These are phyloP conservation scores for Nomada ferruginata DNA, from an alignment of 2,888 invertebrate genomes.

Conservation along the genomic window DNA sequence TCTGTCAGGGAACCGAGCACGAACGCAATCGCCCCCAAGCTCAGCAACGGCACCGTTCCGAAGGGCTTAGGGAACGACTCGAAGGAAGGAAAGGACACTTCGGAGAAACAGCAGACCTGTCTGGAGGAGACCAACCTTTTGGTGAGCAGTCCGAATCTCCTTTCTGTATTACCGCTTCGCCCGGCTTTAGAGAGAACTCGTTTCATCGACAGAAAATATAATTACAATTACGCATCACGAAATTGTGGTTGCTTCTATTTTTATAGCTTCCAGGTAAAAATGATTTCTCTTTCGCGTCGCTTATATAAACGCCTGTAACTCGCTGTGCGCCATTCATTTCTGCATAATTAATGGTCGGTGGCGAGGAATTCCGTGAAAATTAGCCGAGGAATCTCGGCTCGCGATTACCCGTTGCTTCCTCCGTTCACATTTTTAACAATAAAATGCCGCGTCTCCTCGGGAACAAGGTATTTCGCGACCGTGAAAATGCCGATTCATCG, in stretches of 20 bases:
- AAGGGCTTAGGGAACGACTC: slow-evolving; percentile 74
- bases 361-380: not conserved
- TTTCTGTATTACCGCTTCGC: no score
- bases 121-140: slow-evolving; percentile 80
- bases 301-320: slow-evolving; percentile 62
- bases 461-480: not conserved
- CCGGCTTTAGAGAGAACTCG: not conserved
- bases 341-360: slow-evolving; percentile 54
- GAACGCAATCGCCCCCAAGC: slow-evolving; percentile 74
- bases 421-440: not conserved
- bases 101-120: slow-evolving; percentile 80
- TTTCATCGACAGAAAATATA: not conserved
- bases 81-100: slow-evolving; percentile 70
- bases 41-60: slow-evolving; percentile 82
- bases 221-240: not conserved
- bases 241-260: no score
- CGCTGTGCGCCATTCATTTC: slow-evolving; percentile 36
- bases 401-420: not conserved
- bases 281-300: slow-evolving; percentile 46
- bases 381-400: not conserved
- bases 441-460: no score
- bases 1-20: slow-evolving; percentile 61
- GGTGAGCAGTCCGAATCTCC: slow-evolving; percentile 68
- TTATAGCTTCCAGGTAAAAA: slow-evolving; percentile 19
- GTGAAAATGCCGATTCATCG: slow-evolving; percentile 15